Conservation (phyloP, 2,113 vertebrate species). For the Phylloscopus trochilus region DNA sequence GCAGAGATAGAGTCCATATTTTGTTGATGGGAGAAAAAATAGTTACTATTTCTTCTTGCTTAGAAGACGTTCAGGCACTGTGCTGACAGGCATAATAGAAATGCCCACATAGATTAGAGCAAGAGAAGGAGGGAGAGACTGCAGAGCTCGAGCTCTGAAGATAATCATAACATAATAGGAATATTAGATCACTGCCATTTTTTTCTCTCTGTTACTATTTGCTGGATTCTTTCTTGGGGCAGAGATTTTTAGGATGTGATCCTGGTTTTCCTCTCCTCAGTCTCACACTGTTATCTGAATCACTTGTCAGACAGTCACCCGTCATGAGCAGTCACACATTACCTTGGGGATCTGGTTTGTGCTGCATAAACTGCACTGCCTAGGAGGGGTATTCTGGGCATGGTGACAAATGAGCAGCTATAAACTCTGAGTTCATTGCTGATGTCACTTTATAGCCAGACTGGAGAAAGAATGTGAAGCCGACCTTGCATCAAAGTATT, state of each 20-base stretch:
- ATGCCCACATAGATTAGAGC: constrained; percentile 32
- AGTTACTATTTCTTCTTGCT: not conserved
- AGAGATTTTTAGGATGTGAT: not conserved
- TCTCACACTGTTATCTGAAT: not conserved
- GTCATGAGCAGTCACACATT: rapidly evolving
- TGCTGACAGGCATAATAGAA: constrained; percentile 21
- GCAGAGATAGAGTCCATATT: not conserved
- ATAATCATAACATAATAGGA: constrained; percentile 4
- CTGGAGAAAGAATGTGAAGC: not conserved
- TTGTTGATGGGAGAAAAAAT: not conserved
- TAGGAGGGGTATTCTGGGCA: not conserved
- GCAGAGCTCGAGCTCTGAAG: constrained; percentile 10
- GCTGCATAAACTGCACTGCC: not conserved
- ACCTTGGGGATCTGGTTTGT: not conserved
- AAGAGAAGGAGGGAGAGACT: not conserved
- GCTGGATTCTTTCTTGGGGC: not conserved
- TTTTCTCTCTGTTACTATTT: not conserved
- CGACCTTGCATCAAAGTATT: not conserved
- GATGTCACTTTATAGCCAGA: not conserved
- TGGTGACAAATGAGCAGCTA: not conserved
- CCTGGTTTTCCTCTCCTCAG: not conserved
- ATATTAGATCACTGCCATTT: constrained; percentile 21
- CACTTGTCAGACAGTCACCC: not conserved
- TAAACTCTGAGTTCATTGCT: not conserved
- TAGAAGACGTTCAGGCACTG: not conserved